Conservation (phyloP, 2,113 vertebrate genomes). For the Macquaria ambigua region DNA sequence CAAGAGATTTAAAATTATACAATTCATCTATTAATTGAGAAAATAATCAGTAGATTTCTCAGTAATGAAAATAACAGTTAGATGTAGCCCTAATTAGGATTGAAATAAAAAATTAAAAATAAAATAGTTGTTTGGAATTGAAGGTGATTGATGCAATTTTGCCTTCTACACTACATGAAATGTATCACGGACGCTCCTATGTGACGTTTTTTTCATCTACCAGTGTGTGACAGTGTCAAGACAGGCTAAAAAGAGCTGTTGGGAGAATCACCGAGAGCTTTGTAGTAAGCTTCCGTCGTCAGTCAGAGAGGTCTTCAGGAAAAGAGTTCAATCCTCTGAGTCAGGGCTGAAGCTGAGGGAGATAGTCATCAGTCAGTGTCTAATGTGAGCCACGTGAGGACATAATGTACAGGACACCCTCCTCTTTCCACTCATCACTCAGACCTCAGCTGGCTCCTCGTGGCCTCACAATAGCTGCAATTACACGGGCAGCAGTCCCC, state of each 20-base stretch:
- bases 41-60: neutral
- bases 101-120: no score
- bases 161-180: neutral
- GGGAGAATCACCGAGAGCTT: neutral
- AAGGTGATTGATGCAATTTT: neutral
- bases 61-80: neutral
- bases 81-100: neutral
- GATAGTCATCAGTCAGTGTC: conserved; percentile 57
- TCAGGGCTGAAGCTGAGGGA: neutral
- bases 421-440: conserved; percentile 48
- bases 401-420: conserved; percentile 26
- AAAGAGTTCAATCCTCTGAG: neutral
- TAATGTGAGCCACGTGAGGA: conserved; percentile 36
- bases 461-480: conserved; percentile 75
- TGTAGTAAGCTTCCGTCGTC: neutral
- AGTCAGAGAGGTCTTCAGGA: conserved; percentile 10
- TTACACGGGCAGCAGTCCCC: conserved; percentile 68
- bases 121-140: no score
- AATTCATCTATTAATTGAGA: neutral
- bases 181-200: neutral
- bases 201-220: neutral
- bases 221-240: neutral
- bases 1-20: neutral
- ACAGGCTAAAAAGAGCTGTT: neutral
- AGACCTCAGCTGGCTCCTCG: conserved; percentile 78